Conservation (phyloP, 2,797 vertebrate species). For the Pterois miles region DNA sequence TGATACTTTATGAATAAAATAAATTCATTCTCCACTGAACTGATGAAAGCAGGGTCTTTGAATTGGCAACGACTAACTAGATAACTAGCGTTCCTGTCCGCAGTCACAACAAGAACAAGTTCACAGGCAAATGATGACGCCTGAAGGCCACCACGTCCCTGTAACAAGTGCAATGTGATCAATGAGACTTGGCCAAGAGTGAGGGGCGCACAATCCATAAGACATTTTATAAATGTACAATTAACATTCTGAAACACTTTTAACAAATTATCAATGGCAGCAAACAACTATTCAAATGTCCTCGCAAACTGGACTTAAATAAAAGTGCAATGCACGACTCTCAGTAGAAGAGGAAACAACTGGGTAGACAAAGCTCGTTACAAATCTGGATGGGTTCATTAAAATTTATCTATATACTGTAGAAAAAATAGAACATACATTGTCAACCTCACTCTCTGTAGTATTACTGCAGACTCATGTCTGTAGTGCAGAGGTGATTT, state of each 20-base stretch:
- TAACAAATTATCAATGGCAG: slow-evolving; percentile 57
- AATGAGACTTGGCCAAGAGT: slow-evolving; percentile 17
- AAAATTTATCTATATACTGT: slow-evolving; percentile 50
- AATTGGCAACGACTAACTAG: not conserved
- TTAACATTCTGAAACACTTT: slow-evolving; percentile 63
- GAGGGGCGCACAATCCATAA: slow-evolving; percentile 34
- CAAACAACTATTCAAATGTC: slow-evolving; percentile 47
- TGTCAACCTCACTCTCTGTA: slow-evolving; percentile 19
- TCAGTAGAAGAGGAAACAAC: slow-evolving; percentile 46
- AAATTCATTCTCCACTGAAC: slow-evolving; percentile 41
- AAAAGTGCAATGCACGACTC: slow-evolving; percentile 67
- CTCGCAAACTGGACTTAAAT: slow-evolving; percentile 52
- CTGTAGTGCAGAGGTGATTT: slow-evolving; percentile 54
- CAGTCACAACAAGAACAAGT: slow-evolving; percentile 12
- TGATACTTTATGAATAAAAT: slow-evolving; percentile 39
- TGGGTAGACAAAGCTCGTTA: slow-evolving; percentile 48
- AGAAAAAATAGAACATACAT: slow-evolving; percentile 61
- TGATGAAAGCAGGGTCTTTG: slow-evolving; percentile 29
- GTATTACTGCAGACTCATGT: slow-evolving; percentile 34
- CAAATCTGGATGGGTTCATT: slow-evolving; percentile 43
- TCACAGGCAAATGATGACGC: slow-evolving; percentile 28
- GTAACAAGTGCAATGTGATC: slow-evolving; percentile 35
- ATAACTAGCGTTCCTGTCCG: not conserved
- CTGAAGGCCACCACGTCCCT: slow-evolving; percentile 21
- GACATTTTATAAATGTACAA: slow-evolving; percentile 63